Base-by-base conservation (phyloP, 1,140 invertebrate species). In the Littorina saxatilis region DNA sequence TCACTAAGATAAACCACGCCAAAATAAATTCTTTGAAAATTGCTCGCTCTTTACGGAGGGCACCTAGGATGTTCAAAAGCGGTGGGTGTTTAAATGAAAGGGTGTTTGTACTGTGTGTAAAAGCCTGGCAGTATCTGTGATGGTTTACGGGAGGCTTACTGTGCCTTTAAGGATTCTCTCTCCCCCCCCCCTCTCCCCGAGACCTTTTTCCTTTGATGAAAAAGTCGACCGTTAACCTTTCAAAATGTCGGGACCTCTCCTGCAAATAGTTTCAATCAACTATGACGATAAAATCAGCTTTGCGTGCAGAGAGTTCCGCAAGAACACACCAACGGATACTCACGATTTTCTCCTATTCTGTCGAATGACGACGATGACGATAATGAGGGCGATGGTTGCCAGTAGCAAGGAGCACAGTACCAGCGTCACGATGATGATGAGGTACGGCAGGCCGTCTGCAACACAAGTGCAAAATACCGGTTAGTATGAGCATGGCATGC, bases 331-430 rank as follows among this genome's bases (percentile, higher is more conserved):
- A n/a, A n/a, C n/a, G n/a, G n/a, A 43, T 29, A 74, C 47, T 50
- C n/a, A 61, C 47, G 55, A 55, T 27, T 76, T 58, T 40, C 37
- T 84, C 72, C 76, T 61, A 40, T 77, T 79, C 35, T 84, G 80
- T n/a, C 83, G 80, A 32, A 80, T 84, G 76, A 84, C 79, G 27
- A 84, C 83, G 23, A 82, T 66, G 35, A 81, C 70, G 74, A 82
- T 85, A 39, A 82, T 83, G 27, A 83, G 79, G 43, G 77, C 84
- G 40, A 83, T 85, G 50, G 82, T 83, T 47, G 82, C 80, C 82
- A 83, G 70, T 13, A 85, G 61, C 40, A 83, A 74, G 23, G 84
- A 81, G 40, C 81, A 85, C 76, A 85, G 47, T 0, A 85, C 84
- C 79, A 85, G 39, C 5, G 81, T 83, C 29, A 83, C 80, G 55